phyloP scores from a whole-genome alignment of 1,140 invertebrate genomes.

The Macrosteles quadrilineatus region DNA sequence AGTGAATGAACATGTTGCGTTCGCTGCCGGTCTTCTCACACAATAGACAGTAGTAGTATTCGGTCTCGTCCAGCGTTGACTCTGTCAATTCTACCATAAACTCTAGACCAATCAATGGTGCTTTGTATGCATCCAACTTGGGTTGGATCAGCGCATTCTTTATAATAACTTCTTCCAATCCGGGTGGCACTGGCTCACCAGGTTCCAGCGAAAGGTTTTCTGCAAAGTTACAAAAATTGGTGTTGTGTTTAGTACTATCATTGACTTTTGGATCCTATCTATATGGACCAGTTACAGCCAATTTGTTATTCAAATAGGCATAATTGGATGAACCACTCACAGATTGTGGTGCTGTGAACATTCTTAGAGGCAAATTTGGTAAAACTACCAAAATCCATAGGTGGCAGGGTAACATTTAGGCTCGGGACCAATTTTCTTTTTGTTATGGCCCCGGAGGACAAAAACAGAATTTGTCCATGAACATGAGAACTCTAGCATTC shows the following conservation, averaged over 20 bases:
- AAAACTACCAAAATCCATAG: too few relatives aligned
- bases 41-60: slow-evolving; percentile 72
- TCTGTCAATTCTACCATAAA: slow-evolving; percentile 42
- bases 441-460: too few relatives aligned
- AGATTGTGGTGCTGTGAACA: too few relatives aligned
- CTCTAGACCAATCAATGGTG: slow-evolving; percentile 56
- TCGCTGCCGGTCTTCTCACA: slow-evolving; percentile 75
- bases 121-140: slow-evolving; percentile 53
- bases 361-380: too few relatives aligned
- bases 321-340: too few relatives aligned
- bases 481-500: too few relatives aligned
- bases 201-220: slow-evolving; percentile 52
- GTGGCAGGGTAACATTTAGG: too few relatives aligned
- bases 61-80: slow-evolving; percentile 54
- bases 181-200: slow-evolving; percentile 69
- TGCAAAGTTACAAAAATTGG: background rate
- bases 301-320: background rate
- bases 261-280: too few relatives aligned
- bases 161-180: slow-evolving; percentile 64
- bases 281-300: too few relatives aligned
- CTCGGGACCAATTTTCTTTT: too few relatives aligned
- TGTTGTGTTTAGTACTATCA: too few relatives aligned
- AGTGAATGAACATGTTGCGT: slow-evolving; percentile 71
- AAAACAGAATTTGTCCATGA: too few relatives aligned
- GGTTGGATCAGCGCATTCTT: slow-evolving; percentile 57